Base-by-base conservation (phyloP, 2,113 vertebrate genomes). In the Rhinoderma darwinii region DNA sequence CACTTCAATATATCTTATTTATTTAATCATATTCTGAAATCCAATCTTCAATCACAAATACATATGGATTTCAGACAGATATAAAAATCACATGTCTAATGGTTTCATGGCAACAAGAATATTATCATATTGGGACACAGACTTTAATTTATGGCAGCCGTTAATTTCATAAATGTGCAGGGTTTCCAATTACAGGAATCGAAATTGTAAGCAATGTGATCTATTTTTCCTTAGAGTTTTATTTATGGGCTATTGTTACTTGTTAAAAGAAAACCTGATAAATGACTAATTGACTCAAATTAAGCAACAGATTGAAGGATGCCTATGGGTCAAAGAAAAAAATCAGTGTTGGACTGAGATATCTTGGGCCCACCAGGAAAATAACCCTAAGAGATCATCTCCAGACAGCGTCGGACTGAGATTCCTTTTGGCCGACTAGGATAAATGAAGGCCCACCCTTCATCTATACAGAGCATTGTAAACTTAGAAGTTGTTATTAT, bases 1-100 rank as follows among this genome's bases (percentile, higher is more conserved):
- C 92, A 93, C 92, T 93, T 93, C 93, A 93, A 90, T 93, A 94
- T 93, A 92, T 92, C 93, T 94, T 93, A 93, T 93, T 94, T 94
- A 94, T 90, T 94, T 94, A 93, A 93, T 93, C 89, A 90, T 88
- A 61, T 87, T 91, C 91, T 92, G 91, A 93, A 94, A 94, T 91
- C 74, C 90, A 89, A 92, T 91, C 88, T 89, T 87, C 70, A 88
- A 79, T 72, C 90, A 87, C 83, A 54, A 90, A 84, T 76, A 91
- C 91, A 91, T 51, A 63, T 90, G 88, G 90, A 88, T 91, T 89
- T 90, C 81, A 84, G 89, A 88, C 91, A 87, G 91, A 87, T 74
- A 88, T 86, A 90, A 72, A 83, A 89, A 80, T 88, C 89, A 90
- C 0, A 82, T 30, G n/a, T 85, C 86, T 73, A 68, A 84, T 91